Base-by-base conservation (phyloP, 2,113 vertebrate species). In the Scomber colias region DNA sequence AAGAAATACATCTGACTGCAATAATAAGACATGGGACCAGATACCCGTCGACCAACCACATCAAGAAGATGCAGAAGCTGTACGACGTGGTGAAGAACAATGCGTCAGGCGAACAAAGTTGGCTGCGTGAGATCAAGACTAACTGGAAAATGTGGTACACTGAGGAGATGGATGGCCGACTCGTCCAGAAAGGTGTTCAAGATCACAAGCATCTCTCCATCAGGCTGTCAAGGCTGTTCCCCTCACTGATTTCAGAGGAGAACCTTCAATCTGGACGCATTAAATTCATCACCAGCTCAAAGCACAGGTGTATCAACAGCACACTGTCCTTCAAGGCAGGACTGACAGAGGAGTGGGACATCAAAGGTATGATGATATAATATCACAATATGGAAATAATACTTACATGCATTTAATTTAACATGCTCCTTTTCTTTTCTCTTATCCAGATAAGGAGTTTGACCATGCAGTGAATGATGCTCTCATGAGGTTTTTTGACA, bases 251-350 rank as follows among this genome's bases (percentile, higher is more conserved):
- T 57, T 92, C 94, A 9, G 75, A 85, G 91, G 93, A 93, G 51
- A 94, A 92, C 6, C 79, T 96, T 19, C 64, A 89, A 46, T 77
- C 70, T 7, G 92, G 94, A 77, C 88, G 91, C 69, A 84, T 98
- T 75, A 92, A 69, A 21, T 95, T 98, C 63, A 85, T 95, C 73
- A 98, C 95, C 82, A 99, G 97, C 92, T 98, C 97, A 40, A 98
- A 98, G 91, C 97, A 96, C 87, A 94, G 98, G 61, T 99, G 97
- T 88, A 85, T 97, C 64, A 96, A 97, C 90, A 99, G 98, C 92
- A 94, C 94, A 0, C 72, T 92, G 10, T 94, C 97, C 62, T 99
- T 99, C 83, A 93, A 95, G 48, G 87, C 90, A 1, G 97, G 92
- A 64, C 84, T 96, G 30, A 82, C 81, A 15, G 67, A 89, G 31